These are phyloP conservation scores for Campylomormyrus numenius DNA, from an alignment of 2,113 vertebrate genomes.

Conservation along the genomic window DNA sequence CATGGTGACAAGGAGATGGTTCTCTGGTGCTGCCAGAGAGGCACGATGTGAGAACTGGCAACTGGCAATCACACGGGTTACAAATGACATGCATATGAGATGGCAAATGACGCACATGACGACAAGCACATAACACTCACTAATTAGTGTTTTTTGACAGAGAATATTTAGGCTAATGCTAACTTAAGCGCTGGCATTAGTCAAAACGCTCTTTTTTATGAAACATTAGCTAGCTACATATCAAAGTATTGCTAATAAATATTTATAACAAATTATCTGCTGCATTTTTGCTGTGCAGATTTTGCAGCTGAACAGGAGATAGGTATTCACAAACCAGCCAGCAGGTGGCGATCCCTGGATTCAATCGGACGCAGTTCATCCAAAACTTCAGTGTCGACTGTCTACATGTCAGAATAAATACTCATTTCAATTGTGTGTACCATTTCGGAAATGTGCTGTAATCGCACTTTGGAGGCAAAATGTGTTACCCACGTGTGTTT, in stretches of 20 bases:
- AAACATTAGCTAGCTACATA: neutral
- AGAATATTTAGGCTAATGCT: neutral
- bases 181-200: neutral
- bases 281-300: no score
- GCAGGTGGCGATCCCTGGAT: no score
- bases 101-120: neutral
- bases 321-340: no score
- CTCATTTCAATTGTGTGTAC: neutral
- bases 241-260: neutral
- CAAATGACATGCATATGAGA: neutral
- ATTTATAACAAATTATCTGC: neutral
- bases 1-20: neutral
- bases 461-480: neutral
- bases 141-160: neutral
- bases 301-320: no score
- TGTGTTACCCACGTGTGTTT: no score
- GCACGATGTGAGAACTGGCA: neutral
- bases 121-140: neutral
- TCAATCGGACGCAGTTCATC: no score
- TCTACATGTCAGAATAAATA: neutral
- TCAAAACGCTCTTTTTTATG: neutral
- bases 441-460: neutral
- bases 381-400: no score
- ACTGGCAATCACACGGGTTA: neutral
- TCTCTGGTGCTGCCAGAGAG: neutral